A percentile compares a stretch with the other conserved stretches of the same genome.
phyloP scores from a whole-genome alignment of 2,797 vertebrate species.

The Cottoperca gobio region DNA sequence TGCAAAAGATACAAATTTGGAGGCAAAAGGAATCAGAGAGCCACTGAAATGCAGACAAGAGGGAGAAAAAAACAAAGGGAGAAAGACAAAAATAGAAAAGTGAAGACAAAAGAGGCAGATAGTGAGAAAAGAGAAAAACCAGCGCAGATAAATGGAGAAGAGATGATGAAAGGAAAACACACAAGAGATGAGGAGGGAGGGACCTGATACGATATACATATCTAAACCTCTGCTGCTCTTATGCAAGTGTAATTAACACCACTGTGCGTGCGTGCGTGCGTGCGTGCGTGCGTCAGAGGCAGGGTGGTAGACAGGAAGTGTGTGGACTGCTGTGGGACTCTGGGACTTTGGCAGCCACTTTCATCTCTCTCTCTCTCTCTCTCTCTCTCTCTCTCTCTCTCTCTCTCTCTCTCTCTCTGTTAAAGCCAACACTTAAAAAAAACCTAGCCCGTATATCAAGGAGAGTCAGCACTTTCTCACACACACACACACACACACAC shows the following conservation, averaged over 20 bases:
- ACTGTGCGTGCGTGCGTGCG: constrained; percentile 32
- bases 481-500: neutral
- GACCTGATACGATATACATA: constrained; percentile 29
- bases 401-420: too few species aligned
- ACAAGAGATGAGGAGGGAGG: constrained; percentile 22
- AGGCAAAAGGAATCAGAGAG: constrained; percentile 14
- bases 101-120: constrained; percentile 14
- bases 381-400: too few species aligned
- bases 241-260: constrained; percentile 61
- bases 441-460: constrained; percentile 23
- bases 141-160: constrained; percentile 18
- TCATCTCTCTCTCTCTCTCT: constrained; percentile 23
- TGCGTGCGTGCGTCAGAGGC: constrained; percentile 22
- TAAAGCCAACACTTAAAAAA: constrained; percentile 35
- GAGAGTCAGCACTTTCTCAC: constrained; percentile 63
- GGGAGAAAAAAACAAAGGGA: neutral
- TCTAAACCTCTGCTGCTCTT: constrained; percentile 48
- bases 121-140: constrained; percentile 15
- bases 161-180: constrained; percentile 22
- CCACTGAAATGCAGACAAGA: constrained; percentile 14
- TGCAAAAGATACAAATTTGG: constrained; percentile 24
- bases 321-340: constrained; percentile 57
- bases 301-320: constrained; percentile 62
- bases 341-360: constrained; percentile 39
- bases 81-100: constrained; percentile 52